phyloP scores from a whole-genome alignment of 2,888 invertebrate species.

The Lucinisca nassula region DNA sequence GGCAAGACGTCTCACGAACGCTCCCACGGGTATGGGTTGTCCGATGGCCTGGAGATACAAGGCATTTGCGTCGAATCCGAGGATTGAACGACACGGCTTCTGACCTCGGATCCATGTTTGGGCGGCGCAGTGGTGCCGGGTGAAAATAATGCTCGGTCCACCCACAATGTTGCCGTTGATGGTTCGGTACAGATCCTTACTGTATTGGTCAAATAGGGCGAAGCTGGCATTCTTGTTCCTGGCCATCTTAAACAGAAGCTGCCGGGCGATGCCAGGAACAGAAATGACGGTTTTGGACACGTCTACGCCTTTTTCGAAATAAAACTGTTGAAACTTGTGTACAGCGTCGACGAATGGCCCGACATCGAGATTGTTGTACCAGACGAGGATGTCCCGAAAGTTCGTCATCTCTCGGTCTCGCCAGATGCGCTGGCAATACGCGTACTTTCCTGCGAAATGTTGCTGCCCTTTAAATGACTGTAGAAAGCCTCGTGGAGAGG shows the following conservation, averaged over 20 bases:
- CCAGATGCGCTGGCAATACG: constrained; percentile 58
- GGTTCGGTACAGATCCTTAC: constrained; percentile 55
- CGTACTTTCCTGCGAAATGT: constrained; percentile 37
- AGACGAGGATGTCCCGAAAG: constrained; percentile 68
- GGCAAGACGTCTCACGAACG: constrained; percentile 38
- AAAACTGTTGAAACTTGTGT: constrained; percentile 54
- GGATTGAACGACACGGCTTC: constrained; percentile 49
- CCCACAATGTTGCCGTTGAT: constrained; percentile 54
- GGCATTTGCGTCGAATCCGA: constrained; percentile 67
- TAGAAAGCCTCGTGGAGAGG: constrained; percentile 34
- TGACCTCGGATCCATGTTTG: constrained; percentile 39
- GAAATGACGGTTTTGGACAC: constrained; percentile 44
- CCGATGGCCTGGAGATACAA: constrained; percentile 59
- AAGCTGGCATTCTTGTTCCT: constrained; percentile 46
- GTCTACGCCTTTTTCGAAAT: constrained; percentile 59
- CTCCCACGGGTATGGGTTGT: constrained; percentile 63
- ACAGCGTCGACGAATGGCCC: constrained; percentile 67
- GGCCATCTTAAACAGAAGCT: constrained; percentile 48
- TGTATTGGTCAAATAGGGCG: constrained; percentile 56
- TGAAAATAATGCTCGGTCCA: constrained; percentile 54
- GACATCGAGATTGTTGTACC: constrained; percentile 64
- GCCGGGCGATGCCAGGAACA: constrained; percentile 63
- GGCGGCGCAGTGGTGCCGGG: constrained; percentile 44
- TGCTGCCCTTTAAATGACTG: constrained; percentile 25
- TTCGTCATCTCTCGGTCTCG: constrained; percentile 50